Evolutionary conservation across 92 coral and sea anemone species (phyloP), one percentile per base, ranked within the genome.

Genomic region (Paramuricea clavata): DNA sequence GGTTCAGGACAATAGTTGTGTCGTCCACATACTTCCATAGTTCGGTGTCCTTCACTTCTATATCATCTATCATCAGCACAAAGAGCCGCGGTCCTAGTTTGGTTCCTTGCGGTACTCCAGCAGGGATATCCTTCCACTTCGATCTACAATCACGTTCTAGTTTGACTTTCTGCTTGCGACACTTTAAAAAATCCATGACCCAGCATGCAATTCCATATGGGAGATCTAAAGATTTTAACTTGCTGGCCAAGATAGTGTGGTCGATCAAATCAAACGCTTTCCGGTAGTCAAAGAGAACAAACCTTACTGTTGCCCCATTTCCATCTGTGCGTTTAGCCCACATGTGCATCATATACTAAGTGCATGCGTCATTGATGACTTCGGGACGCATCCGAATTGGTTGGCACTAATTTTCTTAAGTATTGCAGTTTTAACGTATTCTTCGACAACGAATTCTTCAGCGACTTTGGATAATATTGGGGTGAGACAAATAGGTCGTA

Each of bases 101-200:
- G 25, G 76, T 33, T 13, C 76, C 76, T 34, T 70, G 72, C 69
- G 72, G 90, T 83, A 88, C 86, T 30, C 41, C 57, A 7, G 69
- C 82, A n/a, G 49, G 26, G 26, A 54, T 21, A 21, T 19, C 62
- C 0, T 54, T 54, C 62, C 62, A 54, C 17, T 54, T 23, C 19
- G 62, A 54, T 21, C 17, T 21, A 54, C 62, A 21, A 23, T 54
- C 23, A 6, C 11, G 26, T 5, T 54, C 62, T 54, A 54, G 27
- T 54, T 54, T 54, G 1, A 54, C 26, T 54, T 23, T 54, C 62
- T 54, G 62, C 26, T 54, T 54, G 19, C 62, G 52, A 47, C 52
- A 47, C 52, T 47, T 47, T 2, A 47, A 47, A 12, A 47, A 47
- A n/a, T n/a, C n/a, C n/a, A n/a, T n/a, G n/a, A n/a, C n/a, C n/a